phyloP scores from a whole-genome alignment of 1,140 invertebrate genomes.

The Maconellicoccus hirsutus region DNA sequence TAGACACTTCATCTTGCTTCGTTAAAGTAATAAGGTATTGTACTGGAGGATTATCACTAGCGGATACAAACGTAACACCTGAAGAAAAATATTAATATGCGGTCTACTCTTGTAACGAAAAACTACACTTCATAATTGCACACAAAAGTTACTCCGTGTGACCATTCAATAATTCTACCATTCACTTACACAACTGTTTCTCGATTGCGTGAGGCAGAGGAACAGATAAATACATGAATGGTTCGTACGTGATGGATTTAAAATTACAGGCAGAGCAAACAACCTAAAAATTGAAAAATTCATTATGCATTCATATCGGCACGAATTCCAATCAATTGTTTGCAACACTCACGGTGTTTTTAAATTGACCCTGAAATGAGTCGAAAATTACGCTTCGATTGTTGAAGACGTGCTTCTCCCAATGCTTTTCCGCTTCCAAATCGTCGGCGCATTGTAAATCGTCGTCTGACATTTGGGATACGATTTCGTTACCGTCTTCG shows the following conservation, averaged over 20 bases:
- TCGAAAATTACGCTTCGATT: slow-evolving; percentile 55
- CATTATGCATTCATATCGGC: not conserved
- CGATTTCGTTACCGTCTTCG: not conserved
- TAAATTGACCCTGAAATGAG: slow-evolving; percentile 60
- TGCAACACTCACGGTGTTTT: slow-evolving; percentile 48
- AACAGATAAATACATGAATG: slow-evolving; percentile 61
- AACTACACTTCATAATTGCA: not conserved
- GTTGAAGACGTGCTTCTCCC: slow-evolving; percentile 46
- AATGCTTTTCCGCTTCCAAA: slow-evolving; percentile 45
- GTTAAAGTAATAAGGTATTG: slow-evolving; percentile 48
- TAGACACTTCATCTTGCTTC: slow-evolving; percentile 46
- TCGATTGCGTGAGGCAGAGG: slow-evolving; percentile 56
- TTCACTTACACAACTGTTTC: slow-evolving; percentile 43
- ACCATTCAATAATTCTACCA: not conserved
- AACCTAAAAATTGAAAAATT: slow-evolving; percentile 40
- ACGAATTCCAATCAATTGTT: no score
- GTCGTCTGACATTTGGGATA: slow-evolving; percentile 18
- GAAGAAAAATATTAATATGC: slow-evolving; percentile 27
- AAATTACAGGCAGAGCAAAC: slow-evolving; percentile 54
- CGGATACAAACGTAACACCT: slow-evolving; percentile 48
- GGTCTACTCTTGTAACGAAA: not conserved
- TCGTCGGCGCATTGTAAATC: slow-evolving; percentile 34
- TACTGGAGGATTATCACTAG: slow-evolving; percentile 37
- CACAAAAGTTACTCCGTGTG: no score
- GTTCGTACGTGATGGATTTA: slow-evolving; percentile 57